These are phyloP conservation scores for Orientallactaga bullata DNA, from an alignment of 2,113 vertebrate species.

Conservation along the genomic window DNA sequence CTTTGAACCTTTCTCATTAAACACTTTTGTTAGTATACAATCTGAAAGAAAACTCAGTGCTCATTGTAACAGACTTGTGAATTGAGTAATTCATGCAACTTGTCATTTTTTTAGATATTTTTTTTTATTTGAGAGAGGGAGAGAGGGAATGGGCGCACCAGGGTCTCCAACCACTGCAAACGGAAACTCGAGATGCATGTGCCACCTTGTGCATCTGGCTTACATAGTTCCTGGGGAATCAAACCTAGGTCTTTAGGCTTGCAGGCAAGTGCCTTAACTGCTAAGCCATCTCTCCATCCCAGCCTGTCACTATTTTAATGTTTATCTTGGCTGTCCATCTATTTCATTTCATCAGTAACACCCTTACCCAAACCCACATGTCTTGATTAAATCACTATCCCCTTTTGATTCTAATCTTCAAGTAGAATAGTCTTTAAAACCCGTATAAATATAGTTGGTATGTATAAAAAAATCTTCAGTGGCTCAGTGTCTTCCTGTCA, in stretches of 20 bases:
- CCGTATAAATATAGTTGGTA: neutral
- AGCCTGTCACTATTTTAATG: neutral
- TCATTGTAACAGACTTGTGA: neutral
- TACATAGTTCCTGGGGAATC: too few relatives aligned
- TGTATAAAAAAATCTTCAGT: neutral
- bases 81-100: neutral
- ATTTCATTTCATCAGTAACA: neutral
- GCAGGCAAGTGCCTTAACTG: too few relatives aligned
- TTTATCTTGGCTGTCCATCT: neutral
- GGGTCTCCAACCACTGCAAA: too few relatives aligned
- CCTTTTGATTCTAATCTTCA: slow-evolving; percentile 30
- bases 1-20: too few relatives aligned
- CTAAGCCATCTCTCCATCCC: too few relatives aligned
- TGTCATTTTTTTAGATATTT: neutral
- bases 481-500: neutral
- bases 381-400: neutral
- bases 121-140: too few relatives aligned
- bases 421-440: slow-evolving; percentile 24
- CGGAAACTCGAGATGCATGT: too few relatives aligned
- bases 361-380: neutral
- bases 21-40: too few relatives aligned
- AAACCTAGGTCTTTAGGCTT: too few relatives aligned
- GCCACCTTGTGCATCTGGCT: too few relatives aligned
- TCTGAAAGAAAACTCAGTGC: neutral
- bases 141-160: too few relatives aligned